Conservation (phyloP, 2,113 vertebrate genomes). For the Alligator mississippiensis region DNA sequence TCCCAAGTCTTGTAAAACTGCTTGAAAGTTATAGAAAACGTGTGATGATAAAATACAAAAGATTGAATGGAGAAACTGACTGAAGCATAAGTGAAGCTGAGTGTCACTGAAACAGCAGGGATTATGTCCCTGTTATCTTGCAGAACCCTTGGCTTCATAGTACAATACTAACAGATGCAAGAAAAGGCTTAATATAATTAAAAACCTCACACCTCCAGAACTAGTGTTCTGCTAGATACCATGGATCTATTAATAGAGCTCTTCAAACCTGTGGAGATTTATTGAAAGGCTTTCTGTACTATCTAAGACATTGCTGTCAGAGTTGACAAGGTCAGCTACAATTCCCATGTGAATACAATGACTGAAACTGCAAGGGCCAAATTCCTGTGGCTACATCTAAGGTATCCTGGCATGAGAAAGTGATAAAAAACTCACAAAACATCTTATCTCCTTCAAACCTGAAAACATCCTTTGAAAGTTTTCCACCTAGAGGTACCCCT, state of each 20-base stretch:
- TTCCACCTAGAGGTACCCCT: slow-evolving; percentile 21
- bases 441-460: slow-evolving; percentile 66
- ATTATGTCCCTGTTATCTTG: background rate
- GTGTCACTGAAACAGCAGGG: background rate
- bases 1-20: background rate
- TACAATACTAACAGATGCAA: background rate
- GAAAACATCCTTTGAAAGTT: slow-evolving; percentile 64
- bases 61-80: background rate
- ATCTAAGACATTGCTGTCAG: slow-evolving; percentile 55
- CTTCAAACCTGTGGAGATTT: slow-evolving; percentile 34
- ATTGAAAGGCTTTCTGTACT: slow-evolving; percentile 49
- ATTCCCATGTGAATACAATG: slow-evolving; percentile 69
- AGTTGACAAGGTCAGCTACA: slow-evolving; percentile 75
- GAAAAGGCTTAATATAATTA: slow-evolving; percentile 34
- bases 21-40: background rate
- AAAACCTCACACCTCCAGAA: slow-evolving; percentile 47
- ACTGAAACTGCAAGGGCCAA: slow-evolving; percentile 8
- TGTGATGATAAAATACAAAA: background rate
- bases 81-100: background rate
- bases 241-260: slow-evolving; percentile 77
- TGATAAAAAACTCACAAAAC: slow-evolving; percentile 64
- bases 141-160: background rate
- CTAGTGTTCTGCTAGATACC: background rate
- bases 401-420: slow-evolving; percentile 64
- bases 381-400: slow-evolving; percentile 54